A percentile compares a stretch with the other conserved stretches of the same genome.
phyloP scores from a whole-genome alignment of 2,888 invertebrate species.

The Campoletis raptor region DNA sequence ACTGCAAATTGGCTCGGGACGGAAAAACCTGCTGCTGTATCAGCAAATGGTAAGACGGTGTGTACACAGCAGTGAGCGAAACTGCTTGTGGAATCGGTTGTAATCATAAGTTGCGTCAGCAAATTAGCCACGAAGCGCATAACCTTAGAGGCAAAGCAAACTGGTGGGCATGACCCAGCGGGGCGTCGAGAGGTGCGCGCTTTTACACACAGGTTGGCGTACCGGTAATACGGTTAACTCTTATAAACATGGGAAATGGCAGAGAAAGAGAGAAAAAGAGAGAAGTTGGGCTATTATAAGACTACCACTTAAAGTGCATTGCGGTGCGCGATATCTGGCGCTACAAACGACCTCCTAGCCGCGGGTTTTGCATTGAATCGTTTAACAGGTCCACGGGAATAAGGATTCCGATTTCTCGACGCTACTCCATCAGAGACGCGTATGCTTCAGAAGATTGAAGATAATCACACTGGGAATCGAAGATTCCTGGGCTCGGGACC shows the following conservation, averaged over 20 bases:
- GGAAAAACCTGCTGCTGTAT: conserved; percentile 35
- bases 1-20: conserved; percentile 41
- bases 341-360: conserved; percentile 30
- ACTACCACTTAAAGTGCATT: conserved; percentile 55
- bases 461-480: conserved; percentile 55
- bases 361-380: conserved; percentile 54
- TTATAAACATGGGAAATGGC: conserved; percentile 62
- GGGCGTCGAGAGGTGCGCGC: conserved; percentile 54
- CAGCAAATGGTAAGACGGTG: conserved; percentile 50
- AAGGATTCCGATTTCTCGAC: conserved; percentile 44
- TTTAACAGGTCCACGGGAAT: conserved; percentile 48
- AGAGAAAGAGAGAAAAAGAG: conserved; percentile 20
- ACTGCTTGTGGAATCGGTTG: conserved; percentile 55
- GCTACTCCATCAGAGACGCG: conserved; percentile 21
- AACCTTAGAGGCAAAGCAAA: conserved; percentile 43
- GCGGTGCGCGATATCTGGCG: conserved; percentile 43
- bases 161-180: conserved; percentile 63
- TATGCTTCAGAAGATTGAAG: conserved; percentile 25
- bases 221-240: conserved; percentile 61
- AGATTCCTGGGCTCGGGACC: conserved; percentile 25
- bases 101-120: conserved; percentile 66
- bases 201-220: conserved; percentile 44
- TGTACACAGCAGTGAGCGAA: conserved; percentile 60
- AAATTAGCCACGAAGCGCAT: conserved; percentile 64
- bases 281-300: conserved; percentile 56